A percentile compares a stretch with the other conserved stretches of the same genome.
These are phyloP conservation scores for Camelus bactrianus DNA, from an alignment of 2,113 vertebrate genomes.

Conservation along the genomic window DNA sequence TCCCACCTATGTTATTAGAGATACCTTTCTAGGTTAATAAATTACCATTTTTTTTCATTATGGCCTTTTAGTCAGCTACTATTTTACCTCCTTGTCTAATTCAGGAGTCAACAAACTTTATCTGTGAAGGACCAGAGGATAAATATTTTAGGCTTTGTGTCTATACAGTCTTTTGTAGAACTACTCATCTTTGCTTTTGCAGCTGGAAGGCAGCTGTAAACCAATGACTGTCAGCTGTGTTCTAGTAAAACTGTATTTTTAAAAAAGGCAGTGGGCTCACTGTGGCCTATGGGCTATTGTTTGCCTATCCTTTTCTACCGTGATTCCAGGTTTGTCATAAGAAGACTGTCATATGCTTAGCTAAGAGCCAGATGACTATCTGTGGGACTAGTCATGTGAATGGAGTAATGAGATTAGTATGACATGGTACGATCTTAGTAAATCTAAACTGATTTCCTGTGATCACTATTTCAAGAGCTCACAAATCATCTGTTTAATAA, in stretches of 20 bases:
- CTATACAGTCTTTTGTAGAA: neutral
- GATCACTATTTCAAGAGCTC: neutral
- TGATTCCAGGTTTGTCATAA: neutral
- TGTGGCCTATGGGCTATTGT: neutral
- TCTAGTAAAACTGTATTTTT: neutral
- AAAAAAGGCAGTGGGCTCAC: neutral
- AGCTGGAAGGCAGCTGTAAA: neutral
- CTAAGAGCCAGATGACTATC: neutral
- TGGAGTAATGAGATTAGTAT: neutral
- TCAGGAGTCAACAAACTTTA: neutral
- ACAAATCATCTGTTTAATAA: constrained; percentile 4
- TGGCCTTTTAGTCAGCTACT: neutral
- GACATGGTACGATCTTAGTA: neutral
- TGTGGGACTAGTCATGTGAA: neutral
- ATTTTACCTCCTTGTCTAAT: neutral
- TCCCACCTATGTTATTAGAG: neutral
- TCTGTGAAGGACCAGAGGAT: neutral
- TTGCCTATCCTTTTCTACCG: neutral
- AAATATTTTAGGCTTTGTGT: neutral
- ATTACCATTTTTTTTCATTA: neutral
- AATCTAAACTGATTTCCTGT: neutral
- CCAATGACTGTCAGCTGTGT: neutral
- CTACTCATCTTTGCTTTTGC: neutral
- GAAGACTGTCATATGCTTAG: neutral
- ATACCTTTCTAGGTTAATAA: neutral